Base-by-base conservation (phyloP, 2,797 vertebrate species). In the Epinephelus malabaricus region DNA sequence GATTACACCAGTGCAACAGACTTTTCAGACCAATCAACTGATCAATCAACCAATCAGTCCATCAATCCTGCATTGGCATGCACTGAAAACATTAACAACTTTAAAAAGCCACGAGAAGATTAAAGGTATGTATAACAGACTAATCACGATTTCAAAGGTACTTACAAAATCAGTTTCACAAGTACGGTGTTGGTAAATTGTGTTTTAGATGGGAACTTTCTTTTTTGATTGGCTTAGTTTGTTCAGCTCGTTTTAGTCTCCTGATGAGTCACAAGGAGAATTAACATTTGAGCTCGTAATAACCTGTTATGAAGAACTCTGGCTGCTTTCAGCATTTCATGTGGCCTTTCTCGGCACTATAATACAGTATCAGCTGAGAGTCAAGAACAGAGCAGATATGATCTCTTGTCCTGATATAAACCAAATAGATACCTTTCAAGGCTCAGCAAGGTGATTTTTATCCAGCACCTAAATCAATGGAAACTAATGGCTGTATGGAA, bases 281-380 rank as follows among this genome's bases (percentile, higher is more conserved):
- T 54, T 43, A 43, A 61, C 14, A 56, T 56, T 19, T 69, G 19
- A 79, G 70, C 50, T 46, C 60, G 53, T 34, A 14, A 79, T 53
- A n/a, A 56, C 63, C 40, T 75, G 38, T 60, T 63, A 9, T 47
- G 66, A 78, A 73, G 19, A 82, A 61, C 34, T 68, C 54, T 54
- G 65, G 46, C 7, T 47, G 25, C 53, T 75, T 78, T 13, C 2
- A 5, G 55, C 30, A 34, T 75, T 68, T 77, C n/a, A 27, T 25
- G 1, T 50, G 30, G 34, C 40, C 19, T 69, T 25, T 66, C 25
- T 30, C 18, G 4, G n/a, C 8, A 70, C n/a, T 56, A 5, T n/a
- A 15, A 45, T 45, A 56, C 27, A 65, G 14, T 6, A 69, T 54
- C 60, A 64, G 45, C 34, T 15, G 17, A 76, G n/a, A 51, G 49